Evolutionary conservation across 2,888 invertebrate genomes (phyloP).

Genomic region (Dermolepida albohirtum): DNA sequence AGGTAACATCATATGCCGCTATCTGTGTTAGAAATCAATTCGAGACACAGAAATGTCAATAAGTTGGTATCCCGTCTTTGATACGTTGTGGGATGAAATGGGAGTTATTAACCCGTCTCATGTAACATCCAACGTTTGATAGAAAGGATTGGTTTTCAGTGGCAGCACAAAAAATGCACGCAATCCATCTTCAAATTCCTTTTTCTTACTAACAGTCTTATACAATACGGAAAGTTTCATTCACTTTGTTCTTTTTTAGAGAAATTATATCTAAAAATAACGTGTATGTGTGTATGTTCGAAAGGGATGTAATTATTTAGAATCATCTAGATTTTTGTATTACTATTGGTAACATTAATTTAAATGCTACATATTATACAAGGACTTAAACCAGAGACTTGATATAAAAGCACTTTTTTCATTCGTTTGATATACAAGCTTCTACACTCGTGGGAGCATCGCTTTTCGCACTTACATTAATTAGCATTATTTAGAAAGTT

Average conservation of each 20-base stretch:
- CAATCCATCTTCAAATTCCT: conserved; percentile 22
- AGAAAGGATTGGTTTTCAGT: conserved; percentile 50
- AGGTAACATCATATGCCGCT: conserved; percentile 64
- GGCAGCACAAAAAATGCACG: conserved; percentile 24
- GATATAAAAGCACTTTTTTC: too few species aligned
- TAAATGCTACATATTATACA: too few species aligned
- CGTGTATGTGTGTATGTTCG: too few species aligned
- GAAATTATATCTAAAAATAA: too few species aligned
- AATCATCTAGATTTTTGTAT: too few species aligned
- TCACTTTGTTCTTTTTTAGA: background rate
- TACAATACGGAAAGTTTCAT: background rate
- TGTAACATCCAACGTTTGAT: conserved; percentile 44
- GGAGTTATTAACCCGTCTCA: conserved; percentile 51
- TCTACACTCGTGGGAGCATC: too few species aligned
- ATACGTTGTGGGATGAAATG: conserved; percentile 46
- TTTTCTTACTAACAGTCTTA: background rate
- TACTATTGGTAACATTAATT: too few species aligned
- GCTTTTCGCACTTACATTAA: too few species aligned
- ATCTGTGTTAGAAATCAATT: conserved; percentile 65
- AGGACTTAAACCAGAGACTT: too few species aligned
- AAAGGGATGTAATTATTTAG: too few species aligned
- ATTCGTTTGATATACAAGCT: too few species aligned
- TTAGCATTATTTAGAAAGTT: too few species aligned
- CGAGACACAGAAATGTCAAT: conserved; percentile 64
- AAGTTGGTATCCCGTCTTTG: conserved; percentile 57